phyloP scores from a whole-genome alignment of 2,113 vertebrate species.

The Beaufortia kweichowensis region DNA sequence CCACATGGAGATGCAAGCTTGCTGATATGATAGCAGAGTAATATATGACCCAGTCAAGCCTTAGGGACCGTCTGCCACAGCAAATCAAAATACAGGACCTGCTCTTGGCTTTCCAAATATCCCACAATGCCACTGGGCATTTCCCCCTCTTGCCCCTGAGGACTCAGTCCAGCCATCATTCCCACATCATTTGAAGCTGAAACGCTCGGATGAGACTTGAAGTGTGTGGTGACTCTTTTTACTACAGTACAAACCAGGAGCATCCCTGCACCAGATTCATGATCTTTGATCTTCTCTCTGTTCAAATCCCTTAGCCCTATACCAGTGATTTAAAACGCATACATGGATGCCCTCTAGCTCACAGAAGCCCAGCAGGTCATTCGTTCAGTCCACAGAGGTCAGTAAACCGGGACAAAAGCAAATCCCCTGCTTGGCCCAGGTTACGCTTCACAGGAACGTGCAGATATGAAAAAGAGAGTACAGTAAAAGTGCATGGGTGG shows the following conservation, averaged over 20 bases:
- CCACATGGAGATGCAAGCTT: conserved; percentile 44
- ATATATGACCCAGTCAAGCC: conserved; percentile 48
- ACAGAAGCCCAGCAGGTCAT: conserved; percentile 45
- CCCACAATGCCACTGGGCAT: conserved; percentile 45
- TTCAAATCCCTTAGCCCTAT: conserved; percentile 36
- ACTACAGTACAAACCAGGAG: conserved; percentile 14
- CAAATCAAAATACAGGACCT: conserved; percentile 45
- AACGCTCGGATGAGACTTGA: conserved; percentile 46
- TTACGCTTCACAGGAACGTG: not conserved
- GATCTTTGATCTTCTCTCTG: conserved; percentile 21
- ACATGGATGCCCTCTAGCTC: conserved; percentile 48
- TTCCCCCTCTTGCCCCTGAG: conserved; percentile 40
- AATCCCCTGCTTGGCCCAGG: conserved; percentile 18
- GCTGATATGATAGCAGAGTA: conserved; percentile 49
- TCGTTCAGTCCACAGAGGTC: conserved; percentile 52
- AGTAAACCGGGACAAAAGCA: conserved; percentile 36
- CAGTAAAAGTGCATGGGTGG: conserved; percentile 49
- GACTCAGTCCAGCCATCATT: conserved; percentile 49
- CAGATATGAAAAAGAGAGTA: conserved; percentile 15
- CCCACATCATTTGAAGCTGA: conserved; percentile 59
- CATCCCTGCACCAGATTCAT: not conserved
- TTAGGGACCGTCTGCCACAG: conserved; percentile 52
- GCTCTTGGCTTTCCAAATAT: conserved; percentile 19
- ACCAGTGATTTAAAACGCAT: conserved; percentile 54
- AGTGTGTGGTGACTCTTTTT: conserved; percentile 12